Base-by-base conservation (phyloP, 2,113 vertebrate species). In the Anguilla japonica region DNA sequence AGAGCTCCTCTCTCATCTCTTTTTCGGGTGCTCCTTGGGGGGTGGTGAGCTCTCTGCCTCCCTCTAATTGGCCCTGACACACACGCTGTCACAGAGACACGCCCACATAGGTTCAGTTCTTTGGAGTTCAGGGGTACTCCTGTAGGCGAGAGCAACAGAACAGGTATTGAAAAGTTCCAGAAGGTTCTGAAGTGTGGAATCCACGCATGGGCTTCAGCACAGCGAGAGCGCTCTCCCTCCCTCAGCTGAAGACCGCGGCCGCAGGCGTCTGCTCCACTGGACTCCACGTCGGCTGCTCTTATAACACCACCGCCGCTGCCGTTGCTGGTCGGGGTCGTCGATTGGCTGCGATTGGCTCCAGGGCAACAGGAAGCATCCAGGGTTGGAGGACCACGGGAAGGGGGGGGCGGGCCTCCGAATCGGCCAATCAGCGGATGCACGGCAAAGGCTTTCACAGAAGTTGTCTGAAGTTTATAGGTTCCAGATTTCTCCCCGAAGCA, bases 381-480 rank as follows among this genome's bases (percentile, higher is more conserved):
- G 82, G 90, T 87, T 93, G 93, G 93, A 88, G 91, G 93, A 92
- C 56, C 81, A 85, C 88, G 85, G 91, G 87, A 92, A 94, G 91
- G 96, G 95, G 91, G 96, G 95, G 94, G 97, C 95, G 93, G 93
- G 95, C 94, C 56, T 92, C 13, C 29, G 84, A 67, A 71, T 91
- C 89, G 94, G 88, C 97, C 97, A 96, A 96, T 96, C 88, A 94
- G 92, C 93, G 91, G 90, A 8, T 89, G 87, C 86, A 91, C 85
- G 89, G 92, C 90, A 93, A 95, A 93, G 89, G 91, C 94, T 95
- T 93, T 91, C 89, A 92, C 95, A 96, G 95, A 93, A 91, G 95
- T 94, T 92, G 95, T 93, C 93, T 93, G 95, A 94, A 94, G 93
- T 95, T 97, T 97, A 97, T 97, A 94, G 96, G 94, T 97, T 97